Percentiles rank a stretch among this genome's conserved stretches.
phyloP scores from a whole-genome alignment of 2,113 vertebrate species.

The Trinectes maculatus region DNA sequence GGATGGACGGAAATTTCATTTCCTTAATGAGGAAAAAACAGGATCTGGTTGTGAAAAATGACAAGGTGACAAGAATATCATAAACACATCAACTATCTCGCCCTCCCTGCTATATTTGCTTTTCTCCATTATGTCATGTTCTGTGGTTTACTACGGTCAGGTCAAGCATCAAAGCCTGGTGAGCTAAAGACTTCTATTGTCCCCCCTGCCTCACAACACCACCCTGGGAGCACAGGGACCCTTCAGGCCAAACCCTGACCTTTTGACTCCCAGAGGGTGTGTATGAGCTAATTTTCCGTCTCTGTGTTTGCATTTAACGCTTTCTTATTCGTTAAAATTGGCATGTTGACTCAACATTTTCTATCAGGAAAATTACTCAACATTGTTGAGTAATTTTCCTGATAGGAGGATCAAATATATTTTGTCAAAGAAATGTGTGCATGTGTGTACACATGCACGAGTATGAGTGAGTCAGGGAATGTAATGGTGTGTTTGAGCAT shows the following conservation, averaged over 20 bases:
- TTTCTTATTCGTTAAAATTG: slow-evolving; percentile 18
- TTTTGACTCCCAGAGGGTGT: slow-evolving; percentile 44
- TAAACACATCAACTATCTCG: neutral
- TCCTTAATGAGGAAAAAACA: no score
- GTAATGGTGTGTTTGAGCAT: slow-evolving; percentile 24
- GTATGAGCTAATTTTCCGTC: neutral
- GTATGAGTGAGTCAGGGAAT: neutral
- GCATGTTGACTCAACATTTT: no score
- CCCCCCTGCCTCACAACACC: slow-evolving; percentile 1
- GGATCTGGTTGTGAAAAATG: no score
- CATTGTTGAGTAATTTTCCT: neutral
- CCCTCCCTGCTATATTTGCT: neutral
- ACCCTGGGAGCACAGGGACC: slow-evolving; percentile 39
- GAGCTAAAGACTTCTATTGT: slow-evolving; percentile 9
- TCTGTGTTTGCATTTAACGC: slow-evolving; percentile 6
- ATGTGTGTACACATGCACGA: slow-evolving; percentile 5
- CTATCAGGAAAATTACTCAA: no score
- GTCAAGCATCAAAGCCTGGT: slow-evolving; percentile 12
- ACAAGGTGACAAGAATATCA: neutral
- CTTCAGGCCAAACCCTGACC: slow-evolving; percentile 36
- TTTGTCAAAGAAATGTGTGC: slow-evolving; percentile 18
- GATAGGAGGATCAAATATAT: slow-evolving; percentile 12
- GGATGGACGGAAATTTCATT: no score
- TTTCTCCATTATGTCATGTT: neutral
- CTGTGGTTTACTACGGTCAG: slow-evolving; percentile 24